These are phyloP conservation scores for Ciconia stormi DNA, from an alignment of 2,113 vertebrate genomes.

Conservation along the genomic window DNA sequence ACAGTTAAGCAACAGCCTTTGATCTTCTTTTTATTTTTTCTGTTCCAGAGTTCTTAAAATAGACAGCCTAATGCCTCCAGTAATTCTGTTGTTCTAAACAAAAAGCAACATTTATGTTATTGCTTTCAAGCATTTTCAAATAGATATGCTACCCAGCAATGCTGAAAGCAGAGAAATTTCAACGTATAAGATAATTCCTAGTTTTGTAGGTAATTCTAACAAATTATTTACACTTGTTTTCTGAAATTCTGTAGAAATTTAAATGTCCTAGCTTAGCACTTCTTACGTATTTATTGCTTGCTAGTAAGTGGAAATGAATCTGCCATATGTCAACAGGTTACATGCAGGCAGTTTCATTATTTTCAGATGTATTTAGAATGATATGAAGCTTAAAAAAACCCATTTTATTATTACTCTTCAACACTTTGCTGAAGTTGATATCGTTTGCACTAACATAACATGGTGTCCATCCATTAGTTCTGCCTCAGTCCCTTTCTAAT, in stretches of 20 bases:
- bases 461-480: not conserved
- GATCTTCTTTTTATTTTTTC: not conserved
- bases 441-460: not conserved
- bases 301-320: not conserved
- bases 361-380: not conserved
- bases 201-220: not conserved
- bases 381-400: not conserved
- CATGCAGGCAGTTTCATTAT: not conserved
- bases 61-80: not conserved
- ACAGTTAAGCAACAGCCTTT: not conserved
- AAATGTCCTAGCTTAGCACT: not conserved
- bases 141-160: not conserved
- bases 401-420: not conserved
- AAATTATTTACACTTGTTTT: not conserved
- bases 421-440: not conserved
- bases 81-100: not conserved
- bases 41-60: not conserved
- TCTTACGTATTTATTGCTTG: not conserved
- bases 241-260: not conserved
- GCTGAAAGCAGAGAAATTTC: not conserved
- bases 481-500: not conserved
- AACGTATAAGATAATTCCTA: not conserved
- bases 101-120: not conserved
- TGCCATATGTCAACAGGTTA: not conserved
- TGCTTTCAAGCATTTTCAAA: not conserved